Evolutionary conservation across 1,140 invertebrate species (phyloP), one percentile per base, ranked within the genome.

Genomic region (Caerostris extrusa): DNA sequence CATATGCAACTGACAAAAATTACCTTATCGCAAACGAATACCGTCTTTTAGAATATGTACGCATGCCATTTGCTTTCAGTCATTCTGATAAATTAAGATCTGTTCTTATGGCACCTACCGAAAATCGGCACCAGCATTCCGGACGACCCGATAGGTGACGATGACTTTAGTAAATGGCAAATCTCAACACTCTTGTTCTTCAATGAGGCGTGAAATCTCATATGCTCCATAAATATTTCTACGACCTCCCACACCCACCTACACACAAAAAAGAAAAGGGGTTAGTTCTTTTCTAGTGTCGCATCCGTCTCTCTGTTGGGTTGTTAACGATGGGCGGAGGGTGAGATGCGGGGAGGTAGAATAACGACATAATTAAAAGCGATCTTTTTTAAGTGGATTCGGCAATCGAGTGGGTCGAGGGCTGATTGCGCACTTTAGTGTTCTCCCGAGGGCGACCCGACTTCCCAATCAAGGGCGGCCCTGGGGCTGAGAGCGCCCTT

Each of bases 361-460:
- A 77, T 77, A 77, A 77, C 69, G 69, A 77, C 34, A 77, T 77
- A 77, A 77, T 77, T 77, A 77, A 77, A 77, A 77, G 69, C 19
- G 69, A 77, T 77, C 69, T 77, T 77, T n/a, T 77, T 77, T 77
- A 77, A 77, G 69, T 77, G 69, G 69, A 34, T 77, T 50, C 19
- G 34, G 69, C 69, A 77, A 77, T 77, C 50, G 50, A 34, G 69
- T 10, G 5, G 50, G 69, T 19, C 69, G 34, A 77, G 8, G 69
- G 69, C 69, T 77, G 69, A 77, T 77, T 77, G 69, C 69, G 69
- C 69, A 77, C 69, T 77, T 77, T 77, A 77, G 34, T 77, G 69
- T 77, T 77, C 69, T 67, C 69, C 69, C 69, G 5, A 34, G 19
- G 50, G 50, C 50, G 34, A 77, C 69, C 19, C 34, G 69, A 50